Evolutionary conservation across 2,797 vertebrate species (phyloP), one percentile per base, ranked within the genome.

Genomic region (Melanotaenia trifasciata): DNA sequence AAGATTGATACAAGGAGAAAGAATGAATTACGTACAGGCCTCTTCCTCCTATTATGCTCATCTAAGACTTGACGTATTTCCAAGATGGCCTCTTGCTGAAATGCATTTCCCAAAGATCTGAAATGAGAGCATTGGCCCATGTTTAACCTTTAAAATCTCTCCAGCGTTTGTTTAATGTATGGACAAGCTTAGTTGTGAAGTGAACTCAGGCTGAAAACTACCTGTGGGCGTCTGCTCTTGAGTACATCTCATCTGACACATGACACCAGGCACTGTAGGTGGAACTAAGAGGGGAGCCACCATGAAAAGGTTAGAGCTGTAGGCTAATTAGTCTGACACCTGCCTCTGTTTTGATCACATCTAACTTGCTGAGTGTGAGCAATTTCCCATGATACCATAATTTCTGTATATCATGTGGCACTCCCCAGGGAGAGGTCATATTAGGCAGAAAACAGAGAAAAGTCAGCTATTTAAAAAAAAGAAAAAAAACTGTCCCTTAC

Each of bases 201-300:
- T 36, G 73, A 83, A 56, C 22, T 64, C 8, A 0, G 58, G 50
- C 40, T 72, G 40, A 74, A 69, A 13, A 83, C 78, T 94, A 96
- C 95, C 93, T 95, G 90, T 96, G 96, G 61, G 96, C 93, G 64
- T 97, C 96, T 10, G 96, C 96, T 53, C 95, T 87, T 1, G 95
- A 95, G 79, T 92, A 96, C 96, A 96, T 94, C 90, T 96, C 95
- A 76, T 97, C 94, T 2, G 95, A 96, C 82, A 95, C 91, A 80
- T 96, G 95, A 80, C 94, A 91, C 94, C 95, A 97, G 43, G 92
- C 93, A 11, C 85, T 93, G 88, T 94, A 94, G 81, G 95, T 95
- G 74, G 93, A 96, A 78, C 94, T 97, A 87, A 83, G 92, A 75
- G 61, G 68, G 80, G 75, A 85, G 58, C 68, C 78, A 80, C 79